Evolutionary conservation across 2,888 invertebrate species (phyloP).

Genomic region (Lasioglossum marginatum): DNA sequence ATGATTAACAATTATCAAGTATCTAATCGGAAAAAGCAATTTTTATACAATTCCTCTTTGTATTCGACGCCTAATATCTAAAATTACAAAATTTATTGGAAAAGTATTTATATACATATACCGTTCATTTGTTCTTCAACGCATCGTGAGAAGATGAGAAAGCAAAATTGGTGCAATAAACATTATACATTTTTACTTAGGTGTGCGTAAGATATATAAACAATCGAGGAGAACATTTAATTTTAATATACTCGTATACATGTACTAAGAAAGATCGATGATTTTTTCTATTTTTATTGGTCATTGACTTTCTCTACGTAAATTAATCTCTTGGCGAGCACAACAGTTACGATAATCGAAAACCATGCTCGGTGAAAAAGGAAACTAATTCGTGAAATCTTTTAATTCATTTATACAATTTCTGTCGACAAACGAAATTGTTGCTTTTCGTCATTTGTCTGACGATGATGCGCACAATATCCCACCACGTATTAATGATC

Average conservation of each 20-base stretch:
- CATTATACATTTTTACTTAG: constrained; percentile 2
- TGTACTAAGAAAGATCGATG: constrained; percentile 1
- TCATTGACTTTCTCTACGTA: not conserved
- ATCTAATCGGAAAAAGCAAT: constrained; percentile 38
- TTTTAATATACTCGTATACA: constrained; percentile 10
- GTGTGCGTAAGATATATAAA: not conserved
- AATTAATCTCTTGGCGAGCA: constrained; percentile 22
- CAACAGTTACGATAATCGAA: constrained; percentile 59
- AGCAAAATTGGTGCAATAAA: not conserved
- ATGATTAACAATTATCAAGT: constrained; percentile 32
- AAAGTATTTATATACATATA: constrained; percentile 8
- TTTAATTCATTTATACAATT: not conserved
- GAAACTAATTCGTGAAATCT: not conserved
- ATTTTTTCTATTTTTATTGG: constrained; percentile 1
- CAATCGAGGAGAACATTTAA: not conserved
- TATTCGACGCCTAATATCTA: constrained; percentile 20
- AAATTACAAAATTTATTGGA: not conserved
- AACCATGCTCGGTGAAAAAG: constrained; percentile 47
- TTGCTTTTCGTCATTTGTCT: not conserved
- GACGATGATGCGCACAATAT: constrained; percentile 22
- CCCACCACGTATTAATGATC: constrained; percentile 23
- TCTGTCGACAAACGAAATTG: not conserved
- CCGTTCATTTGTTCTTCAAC: not conserved
- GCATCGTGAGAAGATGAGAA: not conserved
- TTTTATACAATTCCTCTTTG: constrained; percentile 40